Base-by-base conservation (phyloP, 1,140 invertebrate species). In the Globodera ellingtonae region DNA sequence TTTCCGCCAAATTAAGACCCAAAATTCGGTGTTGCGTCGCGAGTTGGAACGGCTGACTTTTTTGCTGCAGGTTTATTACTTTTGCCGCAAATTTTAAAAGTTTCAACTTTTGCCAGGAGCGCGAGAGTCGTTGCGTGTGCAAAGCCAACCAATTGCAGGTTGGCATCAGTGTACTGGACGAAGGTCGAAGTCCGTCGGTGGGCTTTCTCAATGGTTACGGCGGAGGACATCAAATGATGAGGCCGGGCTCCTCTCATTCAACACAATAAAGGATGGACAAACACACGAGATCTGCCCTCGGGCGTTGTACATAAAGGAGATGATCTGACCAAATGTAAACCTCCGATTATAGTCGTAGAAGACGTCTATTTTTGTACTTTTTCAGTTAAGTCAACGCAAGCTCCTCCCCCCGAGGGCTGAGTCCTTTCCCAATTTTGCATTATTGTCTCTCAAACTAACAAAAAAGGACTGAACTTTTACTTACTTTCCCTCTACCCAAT, bases 1-100 rank as follows among this genome's bases (percentile, higher is more conserved):
- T 6, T 47, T 15, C 3, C 62, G 1, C 9, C 21, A 35, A n/a
- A 84, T 86, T 56, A 44, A 85, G 78, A 85, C 84, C 6, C 85
- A 84, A 74, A 86, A 86, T 69, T 66, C 80, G n/a, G 84, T 86
- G 35, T 66, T 86, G 15, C 50, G 75, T 47, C 84, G 85, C 24
- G 84, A 85, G 79, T 44, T 86, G 46, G 84, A 85, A 56, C 72
- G 84, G 21, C 50, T 85, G 46, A 84, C 83, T 15, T 81, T 79
- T 71, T 52, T 85, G 18, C 56, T 85, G n/a, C 75, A 77, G 75
- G 75, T 77, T 77, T 8, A 15, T 5, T 6, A 10, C 9, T 44
- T 24, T n/a, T 24, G 46, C 35, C 18, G 4, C 10, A 56, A 24
- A 8, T 67, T 13, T 35, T 59, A 35, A 9, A 47, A 47, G n/a